phyloP scores from a whole-genome alignment of 2,888 invertebrate species.

The Lithophane semibrunnea region DNA sequence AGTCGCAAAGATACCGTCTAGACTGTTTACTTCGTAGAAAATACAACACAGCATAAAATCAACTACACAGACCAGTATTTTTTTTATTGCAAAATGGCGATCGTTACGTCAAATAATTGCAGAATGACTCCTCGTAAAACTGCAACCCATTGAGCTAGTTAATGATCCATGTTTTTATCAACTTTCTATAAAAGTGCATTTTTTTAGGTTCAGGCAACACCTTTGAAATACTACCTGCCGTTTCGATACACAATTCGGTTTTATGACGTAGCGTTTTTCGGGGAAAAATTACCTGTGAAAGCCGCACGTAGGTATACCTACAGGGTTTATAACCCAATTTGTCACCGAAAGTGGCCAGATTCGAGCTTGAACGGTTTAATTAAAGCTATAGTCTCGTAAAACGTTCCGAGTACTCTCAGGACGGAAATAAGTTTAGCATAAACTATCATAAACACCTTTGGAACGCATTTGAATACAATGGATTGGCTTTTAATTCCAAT shows the following conservation, averaged over 20 bases:
- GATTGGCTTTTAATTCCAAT: neutral
- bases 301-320: slow-evolving; percentile 19
- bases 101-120: slow-evolving; percentile 6
- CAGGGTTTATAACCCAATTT: slow-evolving; percentile 54
- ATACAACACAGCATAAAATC: slow-evolving; percentile 10
- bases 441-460: slow-evolving; percentile 28
- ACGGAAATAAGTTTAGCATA: slow-evolving; percentile 22
- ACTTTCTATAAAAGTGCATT: slow-evolving; percentile 5
- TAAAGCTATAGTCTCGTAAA: slow-evolving; percentile 49
- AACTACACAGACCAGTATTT: neutral
- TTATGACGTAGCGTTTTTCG: slow-evolving; percentile 26
- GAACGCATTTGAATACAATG: slow-evolving; percentile 9
- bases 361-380: slow-evolving; percentile 58
- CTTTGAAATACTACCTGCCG: slow-evolving; percentile 21
- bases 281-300: slow-evolving; percentile 40
- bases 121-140: slow-evolving; percentile 14
- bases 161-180: slow-evolving; percentile 23
- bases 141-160: slow-evolving; percentile 7
- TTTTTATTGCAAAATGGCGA: slow-evolving; percentile 12
- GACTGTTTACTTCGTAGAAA: slow-evolving; percentile 33
- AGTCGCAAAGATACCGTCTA: slow-evolving; percentile 38
- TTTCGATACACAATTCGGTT: slow-evolving; percentile 19
- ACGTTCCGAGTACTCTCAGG: slow-evolving; percentile 16
- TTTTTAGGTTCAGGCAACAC: slow-evolving; percentile 17
- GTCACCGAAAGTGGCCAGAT: slow-evolving; percentile 52